phyloP scores from a whole-genome alignment of 2,797 vertebrate species.

The Poeciliopsis infans region DNA sequence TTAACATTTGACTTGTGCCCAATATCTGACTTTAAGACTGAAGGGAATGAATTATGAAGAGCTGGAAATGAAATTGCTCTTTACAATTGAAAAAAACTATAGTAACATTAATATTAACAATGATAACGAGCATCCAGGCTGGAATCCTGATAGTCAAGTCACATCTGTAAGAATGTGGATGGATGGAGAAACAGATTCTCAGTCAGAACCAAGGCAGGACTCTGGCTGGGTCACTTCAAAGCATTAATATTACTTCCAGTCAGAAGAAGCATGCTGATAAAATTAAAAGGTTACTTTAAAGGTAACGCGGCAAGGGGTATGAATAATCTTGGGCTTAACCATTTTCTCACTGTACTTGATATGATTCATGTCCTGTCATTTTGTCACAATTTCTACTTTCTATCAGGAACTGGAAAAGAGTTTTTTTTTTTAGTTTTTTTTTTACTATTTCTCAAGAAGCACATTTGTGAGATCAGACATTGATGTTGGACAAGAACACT shows the following conservation, averaged over 20 bases:
- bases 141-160: background rate
- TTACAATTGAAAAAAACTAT: background rate
- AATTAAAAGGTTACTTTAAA: too few relatives aligned
- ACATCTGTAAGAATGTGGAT: background rate
- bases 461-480: background rate
- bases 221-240: background rate
- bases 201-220: background rate
- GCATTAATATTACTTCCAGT: background rate
- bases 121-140: background rate
- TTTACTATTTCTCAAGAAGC: background rate
- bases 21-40: background rate
- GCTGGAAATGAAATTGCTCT: background rate
- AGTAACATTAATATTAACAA: background rate
- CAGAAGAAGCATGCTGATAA: too few relatives aligned
- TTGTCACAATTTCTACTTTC: background rate
- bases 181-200: background rate
- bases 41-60: background rate
- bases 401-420: background rate
- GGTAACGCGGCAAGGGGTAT: too few relatives aligned
- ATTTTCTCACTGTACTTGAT: background rate
- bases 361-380: background rate
- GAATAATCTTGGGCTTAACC: background rate
- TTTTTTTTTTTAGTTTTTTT: background rate
- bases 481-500: background rate
- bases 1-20: background rate